Conservation (phyloP, 1,140 invertebrate genomes). For the Phymorhynchus buccinoides region DNA sequence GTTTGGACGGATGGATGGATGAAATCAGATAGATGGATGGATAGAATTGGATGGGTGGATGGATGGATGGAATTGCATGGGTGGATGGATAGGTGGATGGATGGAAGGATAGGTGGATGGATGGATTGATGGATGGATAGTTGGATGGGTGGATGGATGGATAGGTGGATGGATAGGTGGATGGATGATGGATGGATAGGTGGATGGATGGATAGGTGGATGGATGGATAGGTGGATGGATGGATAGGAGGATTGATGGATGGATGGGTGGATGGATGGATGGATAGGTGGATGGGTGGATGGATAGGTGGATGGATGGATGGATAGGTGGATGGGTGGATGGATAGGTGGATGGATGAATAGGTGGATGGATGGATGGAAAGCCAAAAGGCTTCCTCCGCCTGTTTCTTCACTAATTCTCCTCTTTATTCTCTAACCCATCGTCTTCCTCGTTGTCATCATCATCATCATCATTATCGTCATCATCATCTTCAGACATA, state of each 20-base stretch:
- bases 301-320: too few species aligned
- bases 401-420: too few species aligned
- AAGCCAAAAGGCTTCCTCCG: too few species aligned
- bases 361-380: too few species aligned
- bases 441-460: slow-evolving; percentile 20
- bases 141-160: neutral
- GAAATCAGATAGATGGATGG: neutral
- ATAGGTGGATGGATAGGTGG: neutral
- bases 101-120: neutral
- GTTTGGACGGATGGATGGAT: neutral
- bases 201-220: neutral
- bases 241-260: neutral
- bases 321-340: neutral
- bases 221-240: neutral
- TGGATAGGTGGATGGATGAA: neutral
- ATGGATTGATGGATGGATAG: neutral
- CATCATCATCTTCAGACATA: slow-evolving; percentile 38
- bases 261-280: too few species aligned
- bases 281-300: too few species aligned
- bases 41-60: neutral
- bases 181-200: neutral
- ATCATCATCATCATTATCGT: slow-evolving; percentile 43
- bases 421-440: too few species aligned
- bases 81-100: neutral
- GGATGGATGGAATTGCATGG: neutral